phyloP scores from a whole-genome alignment of 2,113 vertebrate species.

The Leucoraja erinaceus region DNA sequence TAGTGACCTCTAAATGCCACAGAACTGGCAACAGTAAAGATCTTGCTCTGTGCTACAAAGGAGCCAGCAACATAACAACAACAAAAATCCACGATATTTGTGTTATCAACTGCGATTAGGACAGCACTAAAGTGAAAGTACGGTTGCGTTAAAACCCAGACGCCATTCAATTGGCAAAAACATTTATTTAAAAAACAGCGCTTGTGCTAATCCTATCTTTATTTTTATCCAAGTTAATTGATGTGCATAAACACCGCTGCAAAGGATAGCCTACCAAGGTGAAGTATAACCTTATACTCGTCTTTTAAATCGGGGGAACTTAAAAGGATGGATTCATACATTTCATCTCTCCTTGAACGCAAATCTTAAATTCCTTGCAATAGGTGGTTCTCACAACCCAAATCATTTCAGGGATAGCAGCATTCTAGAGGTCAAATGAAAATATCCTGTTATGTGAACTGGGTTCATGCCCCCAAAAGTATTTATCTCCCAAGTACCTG shows the following conservation, averaged over 20 bases:
- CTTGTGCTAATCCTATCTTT: background rate
- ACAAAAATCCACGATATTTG: background rate
- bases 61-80: background rate
- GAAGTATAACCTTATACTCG: background rate
- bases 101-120: background rate
- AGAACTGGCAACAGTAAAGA: background rate
- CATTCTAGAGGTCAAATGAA: background rate
- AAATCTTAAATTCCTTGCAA: background rate
- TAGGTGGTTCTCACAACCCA: background rate
- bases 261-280: background rate
- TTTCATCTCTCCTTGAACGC: background rate
- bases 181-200: background rate
- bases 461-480: background rate
- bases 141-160: background rate
- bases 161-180: background rate
- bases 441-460: background rate
- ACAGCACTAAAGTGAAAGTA: background rate
- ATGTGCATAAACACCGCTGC: background rate
- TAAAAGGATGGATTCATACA: background rate
- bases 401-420: background rate
- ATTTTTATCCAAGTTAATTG: background rate
- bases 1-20: background rate
- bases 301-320: background rate
- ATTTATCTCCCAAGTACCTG: background rate
- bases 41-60: background rate